These are phyloP conservation scores for Seira ritae DNA, from an alignment of 2,888 invertebrate species.

Conservation along the genomic window DNA sequence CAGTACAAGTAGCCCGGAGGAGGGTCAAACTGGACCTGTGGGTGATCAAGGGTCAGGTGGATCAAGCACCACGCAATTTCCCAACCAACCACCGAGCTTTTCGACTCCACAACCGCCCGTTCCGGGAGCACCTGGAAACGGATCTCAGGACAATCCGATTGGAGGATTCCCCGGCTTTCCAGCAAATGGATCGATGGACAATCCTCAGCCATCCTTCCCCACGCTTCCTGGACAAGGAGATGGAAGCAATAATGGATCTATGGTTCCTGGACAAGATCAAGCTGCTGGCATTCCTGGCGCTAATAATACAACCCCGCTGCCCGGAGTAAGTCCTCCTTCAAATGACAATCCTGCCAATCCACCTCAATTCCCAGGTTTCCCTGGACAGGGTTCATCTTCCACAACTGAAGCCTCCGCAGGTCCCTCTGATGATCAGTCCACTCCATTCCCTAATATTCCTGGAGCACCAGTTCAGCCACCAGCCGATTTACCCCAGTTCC, in stretches of 20 bases:
- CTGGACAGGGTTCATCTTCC: slow-evolving; percentile 37
- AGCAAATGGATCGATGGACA: slow-evolving; percentile 38
- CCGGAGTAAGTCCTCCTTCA: neutral
- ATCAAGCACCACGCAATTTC: slow-evolving; percentile 19
- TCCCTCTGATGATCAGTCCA: no score
- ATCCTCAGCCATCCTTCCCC: slow-evolving; percentile 30
- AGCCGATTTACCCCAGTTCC: neutral
- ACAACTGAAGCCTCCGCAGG: slow-evolving; percentile 29
- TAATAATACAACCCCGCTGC: neutral
- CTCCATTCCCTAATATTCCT: neutral
- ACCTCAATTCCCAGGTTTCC: slow-evolving; percentile 1
- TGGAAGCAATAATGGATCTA: slow-evolving; percentile 14
- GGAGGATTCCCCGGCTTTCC: slow-evolving; percentile 8
- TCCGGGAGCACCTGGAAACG: slow-evolving; percentile 40
- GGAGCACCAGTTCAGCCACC: slow-evolving; percentile 9
- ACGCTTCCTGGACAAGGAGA: slow-evolving; percentile 30
- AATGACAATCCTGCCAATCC: slow-evolving; percentile 24
- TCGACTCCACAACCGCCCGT: slow-evolving; percentile 1
- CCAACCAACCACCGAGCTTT: slow-evolving; percentile 20
- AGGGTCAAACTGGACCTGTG: slow-evolving; percentile 25
- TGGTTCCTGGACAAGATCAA: neutral
- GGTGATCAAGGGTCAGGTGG: neutral
- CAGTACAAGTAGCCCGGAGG: no score
- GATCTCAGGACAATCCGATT: slow-evolving; percentile 38
- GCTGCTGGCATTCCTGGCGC: no score